Conservation (phyloP, 2,888 invertebrate genomes). For the Cryptocheilus praepositus region DNA sequence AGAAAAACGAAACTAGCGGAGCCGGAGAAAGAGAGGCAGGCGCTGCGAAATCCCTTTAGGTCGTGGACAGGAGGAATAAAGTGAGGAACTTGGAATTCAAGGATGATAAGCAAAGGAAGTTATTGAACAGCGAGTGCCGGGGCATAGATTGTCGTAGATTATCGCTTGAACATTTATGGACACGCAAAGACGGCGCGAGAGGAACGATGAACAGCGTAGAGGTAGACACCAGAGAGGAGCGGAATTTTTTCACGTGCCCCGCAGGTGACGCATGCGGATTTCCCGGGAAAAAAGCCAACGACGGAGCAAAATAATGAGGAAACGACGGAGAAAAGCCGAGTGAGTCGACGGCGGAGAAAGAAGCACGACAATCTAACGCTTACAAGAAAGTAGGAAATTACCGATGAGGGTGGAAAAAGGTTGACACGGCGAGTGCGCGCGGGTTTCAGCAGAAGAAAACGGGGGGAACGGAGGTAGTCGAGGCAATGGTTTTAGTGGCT, state of each 20-base stretch:
- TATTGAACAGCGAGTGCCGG: no score
- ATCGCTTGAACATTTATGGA: background rate
- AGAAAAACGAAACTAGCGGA: slow-evolving; percentile 5
- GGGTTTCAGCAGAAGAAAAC: background rate
- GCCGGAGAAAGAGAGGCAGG: slow-evolving; percentile 12
- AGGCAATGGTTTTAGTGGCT: slow-evolving; percentile 71
- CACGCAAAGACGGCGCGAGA: background rate
- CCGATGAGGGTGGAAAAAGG: background rate
- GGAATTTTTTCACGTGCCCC: no score
- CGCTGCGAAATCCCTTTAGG: no score
- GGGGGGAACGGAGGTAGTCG: slow-evolving; percentile 44
- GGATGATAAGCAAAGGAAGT: no score
- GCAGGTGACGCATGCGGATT: no score
- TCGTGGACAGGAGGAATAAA: no score
- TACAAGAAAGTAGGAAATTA: no score
- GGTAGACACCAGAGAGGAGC: no score
- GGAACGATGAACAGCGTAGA: slow-evolving; percentile 1
- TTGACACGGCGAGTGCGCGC: slow-evolving; percentile 35
- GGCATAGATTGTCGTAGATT: background rate
- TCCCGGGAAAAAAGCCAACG: background rate
- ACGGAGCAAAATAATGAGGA: slow-evolving; percentile 16
- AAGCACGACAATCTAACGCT: no score
- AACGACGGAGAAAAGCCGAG: slow-evolving; percentile 7
- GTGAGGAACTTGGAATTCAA: no score
- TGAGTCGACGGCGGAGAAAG: background rate